Evolutionary conservation across 1,140 invertebrate genomes (phyloP).

Genomic region (Lordiphosa collinella): DNA sequence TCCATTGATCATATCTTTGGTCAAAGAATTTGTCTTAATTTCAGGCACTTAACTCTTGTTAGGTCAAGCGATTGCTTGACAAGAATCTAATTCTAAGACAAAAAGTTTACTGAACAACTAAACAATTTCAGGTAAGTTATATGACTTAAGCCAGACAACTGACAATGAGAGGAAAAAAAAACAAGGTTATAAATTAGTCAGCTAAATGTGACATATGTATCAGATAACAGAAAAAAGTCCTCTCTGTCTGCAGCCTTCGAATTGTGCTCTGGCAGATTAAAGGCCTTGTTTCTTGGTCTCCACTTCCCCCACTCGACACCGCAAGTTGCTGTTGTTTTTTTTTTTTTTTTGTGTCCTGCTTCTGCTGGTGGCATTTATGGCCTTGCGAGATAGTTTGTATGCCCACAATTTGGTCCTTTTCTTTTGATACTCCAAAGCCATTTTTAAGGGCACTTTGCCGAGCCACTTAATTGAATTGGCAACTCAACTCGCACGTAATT

Average conservation of each 20-base stretch:
- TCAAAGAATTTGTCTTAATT: too few relatives aligned
- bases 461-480: slow-evolving; percentile 67
- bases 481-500: slow-evolving; percentile 63
- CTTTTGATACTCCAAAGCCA: slow-evolving; percentile 36
- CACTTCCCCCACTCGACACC: slow-evolving; percentile 15
- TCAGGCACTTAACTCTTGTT: too few relatives aligned
- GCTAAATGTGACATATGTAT: slow-evolving; percentile 3
- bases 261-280: slow-evolving; percentile 38
- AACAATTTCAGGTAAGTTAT: too few relatives aligned
- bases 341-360: background rate
- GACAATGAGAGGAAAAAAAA: too few relatives aligned
- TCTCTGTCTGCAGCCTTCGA: slow-evolving; percentile 18
- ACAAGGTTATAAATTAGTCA: background rate
- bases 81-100: too few relatives aligned
- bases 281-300: slow-evolving; percentile 18
- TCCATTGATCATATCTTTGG: too few relatives aligned
- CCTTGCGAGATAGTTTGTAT: slow-evolving; percentile 22
- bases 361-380: slow-evolving; percentile 21
- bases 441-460: slow-evolving; percentile 21
- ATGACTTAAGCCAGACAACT: too few relatives aligned
- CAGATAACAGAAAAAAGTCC: too few relatives aligned
- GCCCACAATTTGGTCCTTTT: slow-evolving; percentile 45
- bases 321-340: slow-evolving; percentile 19
- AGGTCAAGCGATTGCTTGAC: too few relatives aligned
- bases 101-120: too few relatives aligned